Evolutionary conservation across 2,797 vertebrate genomes (phyloP), one percentile per base, ranked within the genome.

Genomic region (Pseudochaenichthys georgianus): DNA sequence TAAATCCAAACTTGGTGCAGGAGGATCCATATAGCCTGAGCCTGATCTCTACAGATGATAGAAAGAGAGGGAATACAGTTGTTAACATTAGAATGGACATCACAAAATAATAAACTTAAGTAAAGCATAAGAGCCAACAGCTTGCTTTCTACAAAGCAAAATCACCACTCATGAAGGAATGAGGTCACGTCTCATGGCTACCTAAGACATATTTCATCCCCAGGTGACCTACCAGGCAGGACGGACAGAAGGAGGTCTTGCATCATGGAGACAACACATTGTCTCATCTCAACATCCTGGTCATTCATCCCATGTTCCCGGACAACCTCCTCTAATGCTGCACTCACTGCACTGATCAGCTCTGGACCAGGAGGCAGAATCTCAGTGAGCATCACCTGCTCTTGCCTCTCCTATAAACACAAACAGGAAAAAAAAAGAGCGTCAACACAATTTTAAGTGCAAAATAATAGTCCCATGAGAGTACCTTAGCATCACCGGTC

Each of bases 21-120:
- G 98, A 98, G 61, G 98, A 99, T 78, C 97, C 98, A 92, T 99
- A 98, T 23, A 98, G 92, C 89, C 97, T 95, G 85, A 98, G 93
- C n/a, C 91, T 95, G 88, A 97, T 96, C 68, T 96, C 98, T 99
- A 88, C 46, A 91, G 83, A 65, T 59, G 51, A 28, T 28, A 28
- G 28, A 28, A 28, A 53, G 51, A 73, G 9, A 80, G 31, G 66
- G n/a, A 65, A 53, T 17, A 46, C 17, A 42, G 13, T 41, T 38
- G 60, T 2, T 4, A 12, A 48, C 1, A 52, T 3, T 69, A 19
- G 52, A 60, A 48, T 1, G 31, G 17, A 16, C 54, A 2, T 41
- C 10, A 28, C 3, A 61, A 9, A 31, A 34, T 15, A 58, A 38
- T 58, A 1, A 73, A 58, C 7, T 16, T 4, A 66, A 41, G 2